Base-by-base conservation (phyloP, 2,113 vertebrate genomes). In the Menidia beryllina region DNA sequence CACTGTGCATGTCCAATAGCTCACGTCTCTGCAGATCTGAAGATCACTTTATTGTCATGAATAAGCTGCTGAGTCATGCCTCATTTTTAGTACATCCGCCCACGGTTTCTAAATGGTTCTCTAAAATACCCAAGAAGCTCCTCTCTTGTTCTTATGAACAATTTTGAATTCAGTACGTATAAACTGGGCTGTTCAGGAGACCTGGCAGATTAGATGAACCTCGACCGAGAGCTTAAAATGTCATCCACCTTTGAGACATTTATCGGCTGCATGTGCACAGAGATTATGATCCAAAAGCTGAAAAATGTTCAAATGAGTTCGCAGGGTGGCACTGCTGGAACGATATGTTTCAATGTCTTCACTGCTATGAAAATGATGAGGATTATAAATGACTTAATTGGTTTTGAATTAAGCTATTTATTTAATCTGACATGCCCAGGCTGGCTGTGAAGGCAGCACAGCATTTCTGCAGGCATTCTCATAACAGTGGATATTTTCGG, bases 21-120 rank as follows among this genome's bases (percentile, higher is more conserved):
- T 76, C 65, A 56, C 38, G 61, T 79, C 56, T 60, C 60, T 50
- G 47, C 62, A 79, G 55, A 55, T 72, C 71, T 23, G 14, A 50
- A 20, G 25, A 52, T 72, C 52, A 75, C 66, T 52, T 64, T 39
- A 54, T 25, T 13, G 51, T 77, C 62, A 67, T 15, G 66, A 56
- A n/a, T n/a, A 49, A 17, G 53, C 30, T 58, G 14, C n/a, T 27
- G 20, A 66, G 39, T 36, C 27, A 56, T 34, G 25, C 59, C 34
- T 39, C 1, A 27, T 58, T 41, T 50, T 39, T 39, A 11, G 20
- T 45, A 12, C 38, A 23, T 56, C 48, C 24, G 51, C 21, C 17
- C 19, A 20, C 39, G 19, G 34, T 64, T n/a, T 61, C n/a, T 15
- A 24, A 27, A 23, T 43, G 11, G 13, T 4, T 23, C 24, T 39